Evolutionary conservation across 2,113 vertebrate species (phyloP).

Genomic region (Nymphicus hollandicus): DNA sequence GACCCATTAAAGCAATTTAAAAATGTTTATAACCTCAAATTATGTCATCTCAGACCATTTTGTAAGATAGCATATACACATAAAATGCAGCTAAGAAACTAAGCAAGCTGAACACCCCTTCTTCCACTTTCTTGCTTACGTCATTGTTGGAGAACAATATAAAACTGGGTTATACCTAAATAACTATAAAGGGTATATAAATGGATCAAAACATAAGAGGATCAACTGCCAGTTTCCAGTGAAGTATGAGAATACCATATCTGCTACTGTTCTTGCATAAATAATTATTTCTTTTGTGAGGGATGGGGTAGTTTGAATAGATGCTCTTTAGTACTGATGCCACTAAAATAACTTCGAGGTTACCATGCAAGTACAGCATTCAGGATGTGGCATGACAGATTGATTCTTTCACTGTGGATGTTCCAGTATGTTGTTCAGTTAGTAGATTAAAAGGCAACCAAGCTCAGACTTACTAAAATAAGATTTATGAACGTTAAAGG

Average conservation of each 20-base stretch:
- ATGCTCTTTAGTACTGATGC: not conserved
- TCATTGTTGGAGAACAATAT: not conserved
- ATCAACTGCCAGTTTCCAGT: not conserved
- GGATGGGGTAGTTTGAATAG: not conserved
- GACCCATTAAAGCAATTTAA: not conserved
- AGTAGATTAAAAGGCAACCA: not conserved
- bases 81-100: not conserved
- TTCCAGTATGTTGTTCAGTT: not conserved
- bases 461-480: not conserved
- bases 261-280: not conserved
- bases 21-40: not conserved
- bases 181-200: not conserved
- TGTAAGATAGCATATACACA: not conserved
- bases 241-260: not conserved
- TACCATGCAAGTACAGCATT: not conserved
- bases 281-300: not conserved
- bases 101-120: not conserved
- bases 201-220: not conserved
- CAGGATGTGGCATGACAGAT: slow-evolving; percentile 20
- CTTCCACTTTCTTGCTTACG: not conserved
- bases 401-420: not conserved
- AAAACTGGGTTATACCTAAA: not conserved
- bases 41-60: not conserved
- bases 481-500: not conserved
- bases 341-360: not conserved